Conservation (phyloP, 2,888 invertebrate genomes). For the Andricus quercusramuli region DNA sequence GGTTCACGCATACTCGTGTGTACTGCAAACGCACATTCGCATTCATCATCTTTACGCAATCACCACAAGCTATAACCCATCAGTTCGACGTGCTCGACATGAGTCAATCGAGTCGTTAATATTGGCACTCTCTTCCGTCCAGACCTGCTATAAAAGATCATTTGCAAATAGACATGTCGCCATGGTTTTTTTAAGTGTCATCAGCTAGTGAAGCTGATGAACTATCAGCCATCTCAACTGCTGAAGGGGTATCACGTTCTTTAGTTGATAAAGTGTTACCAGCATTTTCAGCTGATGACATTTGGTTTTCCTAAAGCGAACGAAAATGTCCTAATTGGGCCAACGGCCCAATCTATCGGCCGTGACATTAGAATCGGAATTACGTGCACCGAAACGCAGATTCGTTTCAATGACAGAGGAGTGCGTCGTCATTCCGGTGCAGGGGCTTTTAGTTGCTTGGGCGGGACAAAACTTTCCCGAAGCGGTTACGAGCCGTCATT, state of each 20-base stretch:
- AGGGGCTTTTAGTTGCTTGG: slow-evolving; percentile 36
- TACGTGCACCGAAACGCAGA: slow-evolving; percentile 63
- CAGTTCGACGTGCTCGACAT: slow-evolving; percentile 48
- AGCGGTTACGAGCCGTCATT: slow-evolving; percentile 4
- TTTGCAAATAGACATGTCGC: background rate
- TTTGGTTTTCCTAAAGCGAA: background rate
- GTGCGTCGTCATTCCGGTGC: slow-evolving; percentile 55
- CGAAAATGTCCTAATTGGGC: background rate
- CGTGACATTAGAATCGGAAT: slow-evolving; percentile 61
- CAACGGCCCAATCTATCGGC: slow-evolving; percentile 54
- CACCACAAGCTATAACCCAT: slow-evolving; percentile 48
- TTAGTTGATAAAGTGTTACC: too few species aligned
- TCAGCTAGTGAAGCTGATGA: too few species aligned
- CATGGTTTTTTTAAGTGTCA: background rate
- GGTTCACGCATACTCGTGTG: slow-evolving; percentile 52
- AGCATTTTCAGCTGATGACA: too few species aligned
- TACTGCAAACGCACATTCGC: slow-evolving; percentile 52
- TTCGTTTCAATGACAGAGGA: slow-evolving; percentile 55
- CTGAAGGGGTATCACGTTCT: too few species aligned
- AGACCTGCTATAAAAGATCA: background rate
- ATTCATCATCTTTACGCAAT: slow-evolving; percentile 54
- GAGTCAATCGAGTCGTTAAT: slow-evolving; percentile 49
- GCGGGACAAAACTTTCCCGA: slow-evolving; percentile 59
- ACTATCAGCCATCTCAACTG: too few species aligned
- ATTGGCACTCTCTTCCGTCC: slow-evolving; percentile 44